Percentiles rank a stretch among this genome's conserved stretches.
phyloP scores from a whole-genome alignment of 2,888 invertebrate species.

The Pristionchus exspectatus region DNA sequence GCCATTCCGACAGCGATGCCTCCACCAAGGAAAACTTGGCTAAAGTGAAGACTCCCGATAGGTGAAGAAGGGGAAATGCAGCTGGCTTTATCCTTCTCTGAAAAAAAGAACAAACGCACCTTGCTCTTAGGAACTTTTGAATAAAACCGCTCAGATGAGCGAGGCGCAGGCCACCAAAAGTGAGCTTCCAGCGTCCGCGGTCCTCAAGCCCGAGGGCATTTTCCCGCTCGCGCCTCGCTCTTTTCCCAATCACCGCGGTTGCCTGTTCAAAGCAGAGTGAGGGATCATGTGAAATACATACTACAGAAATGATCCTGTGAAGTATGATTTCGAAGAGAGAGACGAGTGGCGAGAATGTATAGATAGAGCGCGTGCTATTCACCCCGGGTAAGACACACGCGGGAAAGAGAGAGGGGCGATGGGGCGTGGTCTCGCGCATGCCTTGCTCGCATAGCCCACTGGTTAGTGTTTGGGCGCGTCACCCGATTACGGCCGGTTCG shows the following conservation, averaged over 20 bases:
- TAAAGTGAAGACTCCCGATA: neutral
- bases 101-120: too few relatives aligned
- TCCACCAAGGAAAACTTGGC: neutral
- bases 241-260: constrained; percentile 62
- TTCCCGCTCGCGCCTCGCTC: constrained; percentile 65
- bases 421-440: neutral
- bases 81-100: neutral
- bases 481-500: neutral
- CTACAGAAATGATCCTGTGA: constrained; percentile 70
- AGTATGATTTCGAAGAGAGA: constrained; percentile 63
- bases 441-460: neutral
- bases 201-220: constrained; percentile 55
- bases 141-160: constrained; percentile 63
- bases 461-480: neutral
- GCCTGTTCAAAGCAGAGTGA: constrained; percentile 61
- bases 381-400: neutral
- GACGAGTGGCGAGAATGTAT: neutral
- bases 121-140: too few relatives aligned
- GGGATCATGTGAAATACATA: constrained; percentile 66
- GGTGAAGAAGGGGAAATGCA: neutral
- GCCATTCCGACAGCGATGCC: neutral
- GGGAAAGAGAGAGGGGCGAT: neutral
- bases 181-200: constrained; percentile 57
- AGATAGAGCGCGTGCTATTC: neutral
- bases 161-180: constrained; percentile 62